Percentiles rank a stretch among this genome's conserved stretches.
phyloP scores from a whole-genome alignment of 2,888 invertebrate species.

The Cerastoderma edule region DNA sequence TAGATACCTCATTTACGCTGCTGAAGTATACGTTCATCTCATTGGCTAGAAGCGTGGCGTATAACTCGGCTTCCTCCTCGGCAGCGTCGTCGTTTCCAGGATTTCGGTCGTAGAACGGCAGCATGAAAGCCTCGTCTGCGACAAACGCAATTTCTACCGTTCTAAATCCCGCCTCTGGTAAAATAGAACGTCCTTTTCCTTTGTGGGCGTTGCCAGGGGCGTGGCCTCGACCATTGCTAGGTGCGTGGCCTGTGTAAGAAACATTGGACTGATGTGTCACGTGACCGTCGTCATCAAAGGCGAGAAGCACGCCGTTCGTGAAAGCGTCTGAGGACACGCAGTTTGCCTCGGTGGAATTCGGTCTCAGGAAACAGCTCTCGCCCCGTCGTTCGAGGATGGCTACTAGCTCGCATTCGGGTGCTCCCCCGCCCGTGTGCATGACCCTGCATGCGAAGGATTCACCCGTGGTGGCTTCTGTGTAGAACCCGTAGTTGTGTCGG shows the following conservation, averaged over 20 bases:
- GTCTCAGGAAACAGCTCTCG: constrained; percentile 2
- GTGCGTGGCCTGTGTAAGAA: too few relatives aligned
- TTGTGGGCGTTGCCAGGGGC: neutral
- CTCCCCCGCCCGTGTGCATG: neutral
- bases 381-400: neutral
- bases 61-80: constrained; percentile 1
- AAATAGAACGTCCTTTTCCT: neutral
- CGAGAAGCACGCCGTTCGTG: neutral
- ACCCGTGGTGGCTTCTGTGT: neutral
- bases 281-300: neutral
- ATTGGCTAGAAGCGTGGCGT: neutral
- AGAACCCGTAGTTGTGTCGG: neutral
- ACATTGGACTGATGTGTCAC: neutral
- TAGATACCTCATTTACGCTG: constrained; percentile 5
- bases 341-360: neutral
- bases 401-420: neutral
- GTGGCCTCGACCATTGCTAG: too few relatives aligned
- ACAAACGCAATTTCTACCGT: neutral
- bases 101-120: constrained; percentile 6
- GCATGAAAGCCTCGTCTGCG: constrained; percentile 1
- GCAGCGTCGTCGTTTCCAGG: neutral
- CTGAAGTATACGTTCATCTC: constrained; percentile 3
- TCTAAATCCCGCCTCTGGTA: neutral
- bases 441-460: neutral
- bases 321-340: constrained; percentile 1